Base-by-base conservation (phyloP, 2,113 vertebrate genomes). In the Hemichromis elongatus region DNA sequence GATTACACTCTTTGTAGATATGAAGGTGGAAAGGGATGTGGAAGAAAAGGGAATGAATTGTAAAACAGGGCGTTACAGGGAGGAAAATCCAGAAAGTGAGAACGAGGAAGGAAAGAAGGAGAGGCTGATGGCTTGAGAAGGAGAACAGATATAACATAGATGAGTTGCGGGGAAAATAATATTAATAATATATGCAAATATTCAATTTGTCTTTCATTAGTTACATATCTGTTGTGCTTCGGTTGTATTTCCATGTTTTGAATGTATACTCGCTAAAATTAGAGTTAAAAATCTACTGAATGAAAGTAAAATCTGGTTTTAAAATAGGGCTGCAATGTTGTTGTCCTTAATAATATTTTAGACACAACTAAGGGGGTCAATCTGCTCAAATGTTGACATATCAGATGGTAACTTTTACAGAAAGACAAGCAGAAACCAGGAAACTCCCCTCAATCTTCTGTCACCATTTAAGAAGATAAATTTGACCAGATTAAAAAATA, bases 1-100 rank as follows among this genome's bases (percentile, higher is more conserved):
- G 97, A 97, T 96, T 95, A 42, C 93, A 95, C 94, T 94, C 96
- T 95, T 79, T 61, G 59, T 66, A 80, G 84, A 84, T 70, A 81
- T 80, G 73, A 70, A 33, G 40, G n/a, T 81, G 66, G 19, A 52
- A 66, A 77, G 54, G 4, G 30, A 61, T 28, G 66, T 45, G 66
- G 68, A 75, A 50, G 42, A 50, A 75, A 50, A 0, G 16, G 24
- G 54, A 10, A 59, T 18, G 54, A 40, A 52, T 6, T 18, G 3
- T 11, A 45, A 40, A 42, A 61, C 10, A 37, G 59, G 6, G 42
- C 26, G 47, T 30, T 4, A 19, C 28, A 80, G 45, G n/a, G 26
- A 37, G 14, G 37, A 11, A 68, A 45, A 52, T 11, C 3, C 24
- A 19, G 59, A 35, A 9, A 19, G 40, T 30, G 42, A 50, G 68